Evolutionary conservation across 1,140 invertebrate genomes (phyloP), one percentile per base, ranked within the genome.

Genomic region (Drosophila aff.): DNA sequence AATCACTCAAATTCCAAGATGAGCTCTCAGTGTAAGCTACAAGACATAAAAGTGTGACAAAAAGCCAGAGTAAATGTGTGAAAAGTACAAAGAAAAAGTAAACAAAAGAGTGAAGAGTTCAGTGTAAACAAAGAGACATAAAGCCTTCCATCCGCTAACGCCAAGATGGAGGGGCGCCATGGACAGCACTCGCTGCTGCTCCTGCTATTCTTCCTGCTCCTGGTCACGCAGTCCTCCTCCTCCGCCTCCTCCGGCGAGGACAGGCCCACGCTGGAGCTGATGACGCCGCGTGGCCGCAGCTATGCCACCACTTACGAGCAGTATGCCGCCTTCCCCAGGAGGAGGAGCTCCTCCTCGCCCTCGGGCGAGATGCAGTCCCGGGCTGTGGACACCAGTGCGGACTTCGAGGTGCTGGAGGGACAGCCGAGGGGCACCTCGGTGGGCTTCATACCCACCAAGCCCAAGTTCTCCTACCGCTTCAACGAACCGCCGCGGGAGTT

Each of bases 401-500:
- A 97, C 71, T 95, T 98, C 77, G 96, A 97, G 89, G 95, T 98
- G 49, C 94, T 95, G 43, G 98, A 98, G 93, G 97, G 96, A 40
- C 95, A 97, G 83, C 96, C 97, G 15, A 94, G 95, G 58, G 97
- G 97, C 18, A 97, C 96, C 1, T 89, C 96, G 5, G 97, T 98
- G 7, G 98, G 97, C 16, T 94, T 94, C 76, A 98, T 98, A 87
- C 97, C 97, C 21, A 96, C 95, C 7, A 97, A 97, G 92, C 95
- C 96, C 5, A 97, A 96, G 66, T 98, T 98, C 93, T 97, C 96
- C 0, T 98, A 98, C 89, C 95, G 97, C 41, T 98, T 98, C 93
- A 98, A 98, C 93, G 97, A 98, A 92, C 96, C 96, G 13, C 97
- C 97, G 0, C 94, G 95, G 66, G 97, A 98, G 91, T 98, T 98